phyloP scores from a whole-genome alignment of 1,140 invertebrate species.

The Euborellia annulipes region DNA sequence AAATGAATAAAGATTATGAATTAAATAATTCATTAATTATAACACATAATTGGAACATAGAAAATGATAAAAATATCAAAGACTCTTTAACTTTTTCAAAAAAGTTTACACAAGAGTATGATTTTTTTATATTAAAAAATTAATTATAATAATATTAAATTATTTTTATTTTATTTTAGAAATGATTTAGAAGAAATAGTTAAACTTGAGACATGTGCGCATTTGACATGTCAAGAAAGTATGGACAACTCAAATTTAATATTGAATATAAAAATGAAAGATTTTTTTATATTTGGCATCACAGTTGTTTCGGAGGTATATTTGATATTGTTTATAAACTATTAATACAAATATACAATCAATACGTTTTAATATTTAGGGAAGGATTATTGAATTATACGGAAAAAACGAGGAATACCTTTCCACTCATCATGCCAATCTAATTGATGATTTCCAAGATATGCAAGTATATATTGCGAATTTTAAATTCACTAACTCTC shows the following conservation, averaged over 20 bases:
- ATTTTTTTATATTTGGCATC: slow-evolving; percentile 23
- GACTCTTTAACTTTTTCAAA: neutral
- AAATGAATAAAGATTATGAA: too few relatives aligned
- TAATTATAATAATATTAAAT: neutral
- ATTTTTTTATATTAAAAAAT: neutral
- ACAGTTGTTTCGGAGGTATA: slow-evolving; percentile 26
- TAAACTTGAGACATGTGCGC: slow-evolving; percentile 23
- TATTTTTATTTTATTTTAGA: slow-evolving; percentile 16
- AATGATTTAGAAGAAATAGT: slow-evolving; percentile 24
- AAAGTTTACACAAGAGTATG: neutral
- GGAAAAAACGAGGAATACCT: slow-evolving; percentile 30
- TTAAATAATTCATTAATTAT: too few relatives aligned
- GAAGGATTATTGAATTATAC: slow-evolving; percentile 26
- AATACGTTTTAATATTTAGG: slow-evolving; percentile 6
- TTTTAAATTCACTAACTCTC: slow-evolving; percentile 21
- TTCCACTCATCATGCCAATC: slow-evolving; percentile 25
- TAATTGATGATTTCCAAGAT: slow-evolving; percentile 28
- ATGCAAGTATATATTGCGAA: slow-evolving; percentile 25
- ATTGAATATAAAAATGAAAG: slow-evolving; percentile 24
- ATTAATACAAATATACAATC: too few relatives aligned
- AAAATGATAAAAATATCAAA: neutral
- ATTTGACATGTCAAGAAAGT: slow-evolving; percentile 16
- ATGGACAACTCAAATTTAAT: slow-evolving; percentile 22
- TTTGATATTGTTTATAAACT: slow-evolving; percentile 8
- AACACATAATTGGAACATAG: neutral